Base-by-base conservation (phyloP, 2,113 vertebrate species). In the Podarcis raffonei region DNA sequence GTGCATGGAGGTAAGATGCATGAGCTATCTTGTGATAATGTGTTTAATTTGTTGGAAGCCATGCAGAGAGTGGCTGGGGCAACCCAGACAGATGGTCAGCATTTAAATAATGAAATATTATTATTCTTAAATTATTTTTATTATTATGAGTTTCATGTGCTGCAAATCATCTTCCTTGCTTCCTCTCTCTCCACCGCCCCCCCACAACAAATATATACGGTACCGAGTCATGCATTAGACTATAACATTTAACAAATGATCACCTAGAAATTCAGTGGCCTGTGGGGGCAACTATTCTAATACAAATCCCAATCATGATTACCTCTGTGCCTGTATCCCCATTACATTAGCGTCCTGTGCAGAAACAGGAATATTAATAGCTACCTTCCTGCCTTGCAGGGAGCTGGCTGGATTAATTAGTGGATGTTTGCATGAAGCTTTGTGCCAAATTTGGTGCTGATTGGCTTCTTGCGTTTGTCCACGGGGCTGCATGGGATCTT, bases 321-420 rank as follows among this genome's bases (percentile, higher is more conserved):
- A 23, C 69, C 30, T 75, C 53, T 25, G 11, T 42, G 32, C 27
- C 35, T 65, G 9, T 27, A 48, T 83, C 80, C 37, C 77, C 39
- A 68, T 87, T 79, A 69, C 87, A 57, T 62, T 39, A 75, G 75
- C 18, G 25, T 7, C 37, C 57, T 65, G 37, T 75, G 79, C 27
- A 82, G 59, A 74, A 48, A 27, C n/a, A 42, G n/a, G 57, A 75
- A 88, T 82, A 88, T 83, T 65, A 83, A 76, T 88, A 88, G 79
- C 27, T 62, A 27, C 72, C 71, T 76, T 88, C 80, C 37, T 82
- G 80, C 53, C 20, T 88, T 82, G 80, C 59, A 30, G 69, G 71
- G 71, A 88, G 80, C 80, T 25, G 35, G 7, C 57, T 75, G 69
- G 71, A 75, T 75, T 82, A 83, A 88, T 88, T 88, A 88, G 53